Base-by-base conservation (phyloP, 1,140 invertebrate genomes). In the Zaprionus taronus region DNA sequence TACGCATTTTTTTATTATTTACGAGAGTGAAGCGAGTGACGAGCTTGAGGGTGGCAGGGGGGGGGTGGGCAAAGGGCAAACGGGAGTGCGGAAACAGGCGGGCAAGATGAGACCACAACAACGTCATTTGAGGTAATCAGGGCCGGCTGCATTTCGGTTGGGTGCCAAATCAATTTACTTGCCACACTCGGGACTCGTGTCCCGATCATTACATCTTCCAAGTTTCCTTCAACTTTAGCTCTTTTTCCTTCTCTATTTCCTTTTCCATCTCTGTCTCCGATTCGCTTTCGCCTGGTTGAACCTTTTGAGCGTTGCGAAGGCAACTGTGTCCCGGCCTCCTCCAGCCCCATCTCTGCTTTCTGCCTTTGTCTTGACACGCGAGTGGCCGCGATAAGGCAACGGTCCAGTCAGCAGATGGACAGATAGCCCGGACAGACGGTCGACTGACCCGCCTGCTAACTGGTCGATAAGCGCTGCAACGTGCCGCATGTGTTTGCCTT, bases 1-100 rank as follows among this genome's bases (percentile, higher is more conserved):
- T 84, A 66, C 63, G 77, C 72, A 53, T 69, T 79, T 74, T 83
- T 83, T 83, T 83, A 84, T 83, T 77, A 83, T 83, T 83, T 84
- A 78, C 77, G 81, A 83, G 68, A 26, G 11, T 34, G n/a, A 49
- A n/a, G 15, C 22, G n/a, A 66, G 51, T 38, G 47, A 31, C 9
- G 47, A 34, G 14, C 38, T 5, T 15, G 5, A 4, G 0, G 15
- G 38, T 22, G 20, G 26, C 7, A 9, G 7, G 12, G 22, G 15
- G 24, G 41, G 7, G 12, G 22, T 2, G 15, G 24, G 41, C 9
- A 36, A 31, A 34, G 53, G 26, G 34, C 28, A 31, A 31, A 7
- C 28, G 28, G 28, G 28, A 31, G 0, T 9, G 7, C 7, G 28
- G 28, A 7, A 7, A 7, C 28, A 31, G 28, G 28, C 22, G 26